A percentile compares a stretch with the other conserved stretches of the same genome.
These are phyloP conservation scores for Nowickia ferox DNA, from an alignment of 2,888 invertebrate genomes.

Conservation along the genomic window DNA sequence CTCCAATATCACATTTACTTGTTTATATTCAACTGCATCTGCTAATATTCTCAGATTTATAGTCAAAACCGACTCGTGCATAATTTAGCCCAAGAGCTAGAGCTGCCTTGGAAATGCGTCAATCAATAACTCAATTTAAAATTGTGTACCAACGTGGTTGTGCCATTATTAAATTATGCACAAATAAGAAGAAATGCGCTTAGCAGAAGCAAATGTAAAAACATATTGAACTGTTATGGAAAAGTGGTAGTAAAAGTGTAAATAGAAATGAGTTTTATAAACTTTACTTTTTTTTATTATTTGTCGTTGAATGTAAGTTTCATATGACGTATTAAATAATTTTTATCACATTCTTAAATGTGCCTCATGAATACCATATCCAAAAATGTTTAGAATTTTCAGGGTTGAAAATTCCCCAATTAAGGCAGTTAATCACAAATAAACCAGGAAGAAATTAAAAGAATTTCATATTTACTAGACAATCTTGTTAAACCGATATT, in stretches of 20 bases:
- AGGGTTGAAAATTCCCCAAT: too few species aligned
- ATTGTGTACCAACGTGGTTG: not conserved
- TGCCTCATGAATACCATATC: too few species aligned
- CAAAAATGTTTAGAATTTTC: too few species aligned
- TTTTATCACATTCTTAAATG: too few species aligned
- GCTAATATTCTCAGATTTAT: constrained; percentile 53
- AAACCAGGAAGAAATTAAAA: too few species aligned
- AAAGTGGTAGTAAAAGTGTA: too few species aligned
- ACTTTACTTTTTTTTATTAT: not conserved
- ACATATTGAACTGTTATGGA: not conserved
- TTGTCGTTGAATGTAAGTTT: not conserved
- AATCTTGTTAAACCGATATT: too few species aligned
- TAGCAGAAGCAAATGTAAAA: not conserved
- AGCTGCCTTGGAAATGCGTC: constrained; percentile 48
- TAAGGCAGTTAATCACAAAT: too few species aligned
- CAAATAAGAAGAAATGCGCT: constrained; percentile 24
- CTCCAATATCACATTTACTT: constrained; percentile 13
- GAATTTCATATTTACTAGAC: too few species aligned
- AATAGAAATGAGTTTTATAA: not conserved
- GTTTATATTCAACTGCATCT: constrained; percentile 39
- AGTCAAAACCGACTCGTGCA: constrained; percentile 55
- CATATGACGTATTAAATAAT: too few species aligned
- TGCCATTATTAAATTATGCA: constrained; percentile 47
- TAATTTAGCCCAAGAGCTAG: constrained; percentile 59
- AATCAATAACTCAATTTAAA: constrained; percentile 58